Evolutionary conservation across 2,113 vertebrate species (phyloP).

Genomic region (Hypocryptadius cinnamomeus): DNA sequence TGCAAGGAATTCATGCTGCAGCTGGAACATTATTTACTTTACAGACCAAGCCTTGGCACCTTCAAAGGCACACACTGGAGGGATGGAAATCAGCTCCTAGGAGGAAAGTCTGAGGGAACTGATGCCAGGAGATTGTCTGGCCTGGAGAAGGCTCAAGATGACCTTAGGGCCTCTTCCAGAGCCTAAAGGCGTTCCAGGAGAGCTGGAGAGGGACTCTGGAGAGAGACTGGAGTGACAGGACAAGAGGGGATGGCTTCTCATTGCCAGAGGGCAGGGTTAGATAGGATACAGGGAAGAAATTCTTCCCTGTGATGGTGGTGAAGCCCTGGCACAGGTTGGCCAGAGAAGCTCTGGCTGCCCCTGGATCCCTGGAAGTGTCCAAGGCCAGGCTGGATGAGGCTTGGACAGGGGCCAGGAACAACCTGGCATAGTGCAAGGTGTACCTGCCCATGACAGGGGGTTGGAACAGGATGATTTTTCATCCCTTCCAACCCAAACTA

Average conservation of each 20-base stretch:
- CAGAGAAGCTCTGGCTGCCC: neutral
- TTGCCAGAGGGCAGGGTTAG: neutral
- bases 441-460: neutral
- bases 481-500: neutral
- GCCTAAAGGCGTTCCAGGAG: neutral
- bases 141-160: neutral
- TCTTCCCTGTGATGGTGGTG: neutral
- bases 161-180: neutral
- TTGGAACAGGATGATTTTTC: neutral
- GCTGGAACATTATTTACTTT: neutral
- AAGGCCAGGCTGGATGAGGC: rapidly evolving
- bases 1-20: neutral
- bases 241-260: neutral
- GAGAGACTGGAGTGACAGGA: neutral
- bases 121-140: neutral
- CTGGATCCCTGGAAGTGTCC: neutral
- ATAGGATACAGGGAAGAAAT: neutral
- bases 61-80: neutral
- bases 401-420: too few relatives aligned
- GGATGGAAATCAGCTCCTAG: neutral
- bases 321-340: neutral
- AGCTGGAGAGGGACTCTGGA: neutral
- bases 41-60: neutral
- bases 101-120: neutral
- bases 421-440: neutral